Evolutionary conservation across 1,140 invertebrate genomes (phyloP).

Genomic region (Hydropsyche tenuis): DNA sequence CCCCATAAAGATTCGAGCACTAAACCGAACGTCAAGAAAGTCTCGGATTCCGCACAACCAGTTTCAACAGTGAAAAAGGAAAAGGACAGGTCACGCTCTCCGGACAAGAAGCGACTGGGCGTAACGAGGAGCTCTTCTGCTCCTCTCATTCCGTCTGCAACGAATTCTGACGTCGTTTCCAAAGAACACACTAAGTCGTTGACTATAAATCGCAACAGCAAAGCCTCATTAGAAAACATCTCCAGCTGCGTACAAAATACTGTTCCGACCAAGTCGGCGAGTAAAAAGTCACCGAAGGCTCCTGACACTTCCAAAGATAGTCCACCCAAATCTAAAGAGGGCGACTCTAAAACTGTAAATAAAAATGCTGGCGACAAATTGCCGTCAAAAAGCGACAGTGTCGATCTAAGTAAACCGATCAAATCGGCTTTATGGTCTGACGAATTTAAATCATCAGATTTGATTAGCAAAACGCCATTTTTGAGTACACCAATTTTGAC

Average conservation of each 20-base stretch:
- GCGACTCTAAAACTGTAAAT: constrained; percentile 16
- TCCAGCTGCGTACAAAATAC: background rate
- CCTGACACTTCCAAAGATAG: background rate
- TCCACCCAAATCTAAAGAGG: constrained; percentile 37
- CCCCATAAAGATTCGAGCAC: background rate
- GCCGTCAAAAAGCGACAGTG: constrained; percentile 1
- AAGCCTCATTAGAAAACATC: constrained; percentile 39
- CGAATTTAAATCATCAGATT: constrained; percentile 34
- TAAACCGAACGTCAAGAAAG: constrained; percentile 34
- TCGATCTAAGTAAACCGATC: constrained; percentile 2
- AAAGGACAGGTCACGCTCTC: constrained; percentile 47
- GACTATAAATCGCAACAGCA: constrained; percentile 21
- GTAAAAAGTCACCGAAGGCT: constrained; percentile 16
- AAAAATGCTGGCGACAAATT: constrained; percentile 25
- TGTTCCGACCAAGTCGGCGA: constrained; percentile 16
- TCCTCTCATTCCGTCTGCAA: constrained; percentile 40
- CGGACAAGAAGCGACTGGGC: constrained; percentile 41
- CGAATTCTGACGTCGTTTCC: constrained; percentile 8
- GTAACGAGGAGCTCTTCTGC: constrained; percentile 46
- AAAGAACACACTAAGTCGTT: constrained; percentile 20
- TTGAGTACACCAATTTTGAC: constrained; percentile 38
- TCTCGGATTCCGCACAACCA: constrained; percentile 8
- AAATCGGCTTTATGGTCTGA: constrained; percentile 17
- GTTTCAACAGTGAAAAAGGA: constrained; percentile 10
- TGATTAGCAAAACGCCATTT: constrained; percentile 42